Conservation (phyloP, 23 tunicate species). For the Ascidia mentula region DNA sequence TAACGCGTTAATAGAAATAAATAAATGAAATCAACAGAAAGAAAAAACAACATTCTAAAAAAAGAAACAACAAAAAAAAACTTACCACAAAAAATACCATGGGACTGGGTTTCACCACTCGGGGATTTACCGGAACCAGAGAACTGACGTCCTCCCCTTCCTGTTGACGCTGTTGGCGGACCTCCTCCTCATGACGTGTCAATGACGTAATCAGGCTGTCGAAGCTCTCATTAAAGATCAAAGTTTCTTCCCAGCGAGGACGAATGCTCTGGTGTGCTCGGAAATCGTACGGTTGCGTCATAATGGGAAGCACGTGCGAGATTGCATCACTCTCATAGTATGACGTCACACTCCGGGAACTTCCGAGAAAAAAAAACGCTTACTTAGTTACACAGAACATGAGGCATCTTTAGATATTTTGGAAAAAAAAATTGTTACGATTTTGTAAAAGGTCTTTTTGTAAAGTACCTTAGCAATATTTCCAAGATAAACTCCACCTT, state of each 20-base stretch:
- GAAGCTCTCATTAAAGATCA: constrained; percentile 78
- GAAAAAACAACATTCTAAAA: no score
- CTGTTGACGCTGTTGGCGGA: not conserved
- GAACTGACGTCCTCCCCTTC: constrained; percentile 21
- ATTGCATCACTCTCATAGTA: constrained; percentile 73
- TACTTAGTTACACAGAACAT: no score
- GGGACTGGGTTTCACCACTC: constrained; percentile 49
- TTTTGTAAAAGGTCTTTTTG: no score
- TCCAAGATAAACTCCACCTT: no score
- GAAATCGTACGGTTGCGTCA: constrained; percentile 94
- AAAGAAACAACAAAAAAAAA: no score
- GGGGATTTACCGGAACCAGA: constrained; percentile 17
- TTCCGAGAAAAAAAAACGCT: no score
- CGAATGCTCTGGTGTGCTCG: constrained; percentile 68
- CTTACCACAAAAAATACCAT: constrained; percentile 88
- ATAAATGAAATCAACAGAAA: no score
- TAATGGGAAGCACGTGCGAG: constrained; percentile 58
- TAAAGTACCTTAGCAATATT: no score
- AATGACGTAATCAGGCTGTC: constrained; percentile 26
- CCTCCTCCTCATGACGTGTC: constrained; percentile 9
- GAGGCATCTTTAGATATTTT: no score
- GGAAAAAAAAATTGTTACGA: no score
- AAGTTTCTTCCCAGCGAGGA: constrained; percentile 89
- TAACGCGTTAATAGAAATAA: no score
- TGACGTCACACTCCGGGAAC: constrained; percentile 82